Evolutionary conservation across 2,113 vertebrate species (phyloP).

Genomic region (Neopipo cinnamomea): DNA sequence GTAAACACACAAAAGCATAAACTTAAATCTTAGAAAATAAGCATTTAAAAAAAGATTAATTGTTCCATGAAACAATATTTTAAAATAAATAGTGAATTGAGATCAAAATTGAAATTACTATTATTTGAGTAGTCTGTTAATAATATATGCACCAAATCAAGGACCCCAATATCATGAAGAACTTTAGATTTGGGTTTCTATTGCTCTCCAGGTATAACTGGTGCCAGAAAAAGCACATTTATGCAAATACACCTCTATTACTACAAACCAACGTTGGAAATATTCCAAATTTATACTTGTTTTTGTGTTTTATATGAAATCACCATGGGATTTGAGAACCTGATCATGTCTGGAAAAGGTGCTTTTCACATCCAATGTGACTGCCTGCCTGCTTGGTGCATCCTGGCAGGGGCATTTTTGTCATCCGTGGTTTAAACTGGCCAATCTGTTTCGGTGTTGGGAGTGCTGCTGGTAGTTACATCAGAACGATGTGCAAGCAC

Average conservation of each 20-base stretch:
- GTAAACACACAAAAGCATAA: neutral
- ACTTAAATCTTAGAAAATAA: neutral
- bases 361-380: accelerated
- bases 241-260: neutral
- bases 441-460: neutral
- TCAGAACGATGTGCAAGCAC: neutral
- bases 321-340: neutral
- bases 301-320: neutral
- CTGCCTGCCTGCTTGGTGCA: neutral
- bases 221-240: neutral
- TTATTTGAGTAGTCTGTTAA: neutral
- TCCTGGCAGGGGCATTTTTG: neutral
- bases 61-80: neutral
- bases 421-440: neutral
- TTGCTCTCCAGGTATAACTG: neutral
- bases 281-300: neutral
- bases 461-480: neutral
- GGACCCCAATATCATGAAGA: neutral
- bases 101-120: neutral
- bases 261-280: neutral
- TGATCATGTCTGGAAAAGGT: neutral
- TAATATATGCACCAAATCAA: neutral
- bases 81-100: neutral
- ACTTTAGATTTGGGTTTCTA: neutral
- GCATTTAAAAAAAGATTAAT: neutral